Evolutionary conservation across 2,888 invertebrate species (phyloP).

Genomic region (Cecidostiba fungosa): DNA sequence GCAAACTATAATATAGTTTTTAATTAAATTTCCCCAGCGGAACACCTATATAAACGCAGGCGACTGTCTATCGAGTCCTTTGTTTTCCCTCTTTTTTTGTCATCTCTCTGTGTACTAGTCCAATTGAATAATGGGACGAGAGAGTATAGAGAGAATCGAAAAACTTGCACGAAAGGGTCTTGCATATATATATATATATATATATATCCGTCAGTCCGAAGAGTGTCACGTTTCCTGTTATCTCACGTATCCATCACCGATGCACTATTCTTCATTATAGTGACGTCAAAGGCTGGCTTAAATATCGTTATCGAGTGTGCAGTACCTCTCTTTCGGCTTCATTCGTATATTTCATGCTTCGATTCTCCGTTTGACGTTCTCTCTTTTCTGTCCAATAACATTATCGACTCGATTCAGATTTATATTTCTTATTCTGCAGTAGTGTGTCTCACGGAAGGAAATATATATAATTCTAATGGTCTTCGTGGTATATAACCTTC

Average conservation of each 20-base stretch:
- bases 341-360: slow-evolving; percentile 25
- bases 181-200: background rate
- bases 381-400: too few relatives aligned
- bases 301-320: slow-evolving; percentile 43
- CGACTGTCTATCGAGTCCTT: slow-evolving; percentile 7
- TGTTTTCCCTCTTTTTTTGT: slow-evolving; percentile 5
- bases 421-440: background rate
- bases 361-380: slow-evolving; percentile 32
- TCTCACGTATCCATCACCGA: slow-evolving; percentile 31
- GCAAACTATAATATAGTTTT: slow-evolving; percentile 6
- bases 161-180: slow-evolving; percentile 24
- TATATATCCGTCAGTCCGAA: background rate
- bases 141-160: slow-evolving; percentile 24
- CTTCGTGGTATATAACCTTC: too few relatives aligned
- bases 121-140: slow-evolving; percentile 27
- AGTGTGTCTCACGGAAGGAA: too few relatives aligned
- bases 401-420: too few relatives aligned
- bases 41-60: background rate
- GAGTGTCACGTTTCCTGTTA: slow-evolving; percentile 43
- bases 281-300: slow-evolving; percentile 44
- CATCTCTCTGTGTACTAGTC: background rate
- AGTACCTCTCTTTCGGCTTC: background rate
- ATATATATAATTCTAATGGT: too few relatives aligned
- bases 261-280: slow-evolving; percentile 42
- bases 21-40: slow-evolving; percentile 19